Conservation (phyloP, 2,113 vertebrate species). For the Agapornis roseicollis region DNA sequence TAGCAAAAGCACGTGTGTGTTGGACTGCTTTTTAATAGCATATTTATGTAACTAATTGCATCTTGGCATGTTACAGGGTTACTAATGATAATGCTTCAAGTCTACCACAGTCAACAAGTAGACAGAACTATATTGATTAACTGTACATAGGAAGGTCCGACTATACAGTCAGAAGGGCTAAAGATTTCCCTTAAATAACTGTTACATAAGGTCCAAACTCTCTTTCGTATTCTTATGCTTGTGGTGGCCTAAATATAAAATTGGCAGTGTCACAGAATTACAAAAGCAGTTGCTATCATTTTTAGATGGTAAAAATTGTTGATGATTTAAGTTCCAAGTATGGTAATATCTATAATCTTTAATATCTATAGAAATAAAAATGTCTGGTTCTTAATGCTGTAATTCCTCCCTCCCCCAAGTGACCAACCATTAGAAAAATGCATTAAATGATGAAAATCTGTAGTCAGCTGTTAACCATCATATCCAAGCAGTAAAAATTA, state of each 20-base stretch:
- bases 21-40: not conserved
- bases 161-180: not conserved
- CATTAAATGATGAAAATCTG: not conserved
- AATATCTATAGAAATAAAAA: not conserved
- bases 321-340: not conserved
- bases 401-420: not conserved
- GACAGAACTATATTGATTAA: not conserved
- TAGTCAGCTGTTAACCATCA: not conserved
- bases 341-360: not conserved
- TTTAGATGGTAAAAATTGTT: not conserved
- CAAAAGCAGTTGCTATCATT: not conserved
- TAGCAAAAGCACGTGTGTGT: not conserved
- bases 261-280: not conserved
- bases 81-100: not conserved
- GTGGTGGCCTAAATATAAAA: not conserved
- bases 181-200: not conserved
- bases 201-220: not conserved
- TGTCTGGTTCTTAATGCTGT: not conserved
- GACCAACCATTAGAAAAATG: not conserved
- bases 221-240: not conserved
- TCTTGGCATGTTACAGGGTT: not conserved
- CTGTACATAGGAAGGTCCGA: not conserved
- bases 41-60: not conserved
- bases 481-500: not conserved
- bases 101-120: not conserved